Percentiles rank a stretch among this genome's conserved stretches.
phyloP scores from a whole-genome alignment of 2,888 invertebrate genomes.

The Venusia cambrica region DNA sequence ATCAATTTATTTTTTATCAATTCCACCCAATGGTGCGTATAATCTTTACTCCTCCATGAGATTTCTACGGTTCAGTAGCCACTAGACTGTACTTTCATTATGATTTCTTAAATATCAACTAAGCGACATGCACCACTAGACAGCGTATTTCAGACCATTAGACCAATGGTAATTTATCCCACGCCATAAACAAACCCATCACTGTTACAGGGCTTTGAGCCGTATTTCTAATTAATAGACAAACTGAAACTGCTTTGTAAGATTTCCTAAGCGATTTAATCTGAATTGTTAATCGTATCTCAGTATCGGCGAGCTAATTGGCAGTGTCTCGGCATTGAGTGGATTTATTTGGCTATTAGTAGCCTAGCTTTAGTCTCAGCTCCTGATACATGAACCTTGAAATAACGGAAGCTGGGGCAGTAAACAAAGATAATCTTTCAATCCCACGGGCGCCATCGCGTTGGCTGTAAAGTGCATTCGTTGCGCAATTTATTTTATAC shows the following conservation, averaged over 20 bases:
- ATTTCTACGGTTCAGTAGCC: conserved; percentile 24
- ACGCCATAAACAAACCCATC: conserved; percentile 11
- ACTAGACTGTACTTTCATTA: conserved; percentile 33
- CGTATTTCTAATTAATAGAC: conserved; percentile 3
- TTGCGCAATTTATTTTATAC: no score
- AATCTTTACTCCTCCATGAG: conserved; percentile 28
- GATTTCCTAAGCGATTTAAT: conserved; percentile 57
- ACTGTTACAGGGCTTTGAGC: conserved; percentile 12
- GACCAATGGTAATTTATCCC: conserved; percentile 51
- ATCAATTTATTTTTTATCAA: conserved; percentile 6
- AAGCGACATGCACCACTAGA: conserved; percentile 25
- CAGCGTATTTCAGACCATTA: conserved; percentile 42
- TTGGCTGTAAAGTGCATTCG: no score
- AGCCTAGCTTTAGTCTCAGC: conserved; percentile 31
- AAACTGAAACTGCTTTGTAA: conserved; percentile 22
- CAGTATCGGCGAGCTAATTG: conserved; percentile 60
- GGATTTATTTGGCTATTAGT: conserved; percentile 60
- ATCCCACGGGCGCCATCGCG: no score
- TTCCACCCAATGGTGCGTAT: conserved; percentile 24
- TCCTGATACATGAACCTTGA: conserved; percentile 19
- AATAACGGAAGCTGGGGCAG: conserved; percentile 20
- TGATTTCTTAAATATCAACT: conserved; percentile 35
- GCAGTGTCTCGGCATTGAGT: conserved; percentile 48
- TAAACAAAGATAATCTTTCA: conserved; percentile 12
- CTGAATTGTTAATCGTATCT: conserved; percentile 69